Evolutionary conservation across 2,113 vertebrate species (phyloP).

Genomic region (Bufo bufo): DNA sequence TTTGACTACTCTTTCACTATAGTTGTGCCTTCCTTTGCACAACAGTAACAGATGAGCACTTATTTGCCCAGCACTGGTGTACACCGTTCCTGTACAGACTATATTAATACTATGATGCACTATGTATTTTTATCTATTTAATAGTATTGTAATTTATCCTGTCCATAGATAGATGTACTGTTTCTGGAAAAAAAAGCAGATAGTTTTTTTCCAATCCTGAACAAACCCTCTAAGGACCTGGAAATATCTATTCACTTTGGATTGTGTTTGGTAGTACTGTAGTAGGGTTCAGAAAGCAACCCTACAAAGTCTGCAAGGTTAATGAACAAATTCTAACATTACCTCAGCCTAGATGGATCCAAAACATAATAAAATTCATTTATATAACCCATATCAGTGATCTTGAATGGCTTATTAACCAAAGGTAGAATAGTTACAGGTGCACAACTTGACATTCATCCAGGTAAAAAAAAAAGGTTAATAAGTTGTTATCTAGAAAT

Average conservation of each 20-base stretch:
- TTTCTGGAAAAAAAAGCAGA: too few species aligned
- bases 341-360: not conserved
- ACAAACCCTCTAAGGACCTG: not conserved
- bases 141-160: too few species aligned
- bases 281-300: not conserved
- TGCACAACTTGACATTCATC: constrained; percentile 9
- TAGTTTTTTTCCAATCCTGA: too few species aligned
- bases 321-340: not conserved
- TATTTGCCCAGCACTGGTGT: too few species aligned
- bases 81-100: too few species aligned
- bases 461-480: constrained; percentile 30
- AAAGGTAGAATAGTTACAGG: not conserved
- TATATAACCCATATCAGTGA: not conserved
- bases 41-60: too few species aligned
- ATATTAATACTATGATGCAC: too few species aligned
- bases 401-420: not conserved
- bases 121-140: too few species aligned
- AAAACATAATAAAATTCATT: not conserved
- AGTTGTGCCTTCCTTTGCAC: too few species aligned
- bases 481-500: constrained; percentile 28
- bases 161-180: too few species aligned
- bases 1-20: too few species aligned
- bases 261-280: not conserved
- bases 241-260: not conserved
- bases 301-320: not conserved